These are phyloP conservation scores for Sylvicapra grimmia DNA, from an alignment of 2,113 vertebrate species.

Conservation along the genomic window DNA sequence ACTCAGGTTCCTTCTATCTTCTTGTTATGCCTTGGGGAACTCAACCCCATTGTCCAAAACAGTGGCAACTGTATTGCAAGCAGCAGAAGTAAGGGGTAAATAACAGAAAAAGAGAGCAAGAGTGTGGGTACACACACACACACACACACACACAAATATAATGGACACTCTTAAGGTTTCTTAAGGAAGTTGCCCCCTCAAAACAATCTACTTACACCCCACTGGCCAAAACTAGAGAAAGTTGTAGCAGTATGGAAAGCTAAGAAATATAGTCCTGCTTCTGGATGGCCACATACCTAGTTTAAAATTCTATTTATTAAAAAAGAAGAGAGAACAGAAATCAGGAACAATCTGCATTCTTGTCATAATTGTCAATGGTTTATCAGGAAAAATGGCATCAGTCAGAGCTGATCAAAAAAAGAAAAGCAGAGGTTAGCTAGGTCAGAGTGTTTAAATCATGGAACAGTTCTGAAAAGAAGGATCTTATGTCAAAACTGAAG, in stretches of 20 bases:
- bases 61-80: neutral
- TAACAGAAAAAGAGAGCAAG: neutral
- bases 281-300: neutral
- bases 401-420: neutral
- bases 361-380: neutral
- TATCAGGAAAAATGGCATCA: neutral
- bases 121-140: neutral
- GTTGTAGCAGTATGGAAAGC: neutral
- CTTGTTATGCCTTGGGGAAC: neutral
- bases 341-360: neutral
- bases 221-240: neutral
- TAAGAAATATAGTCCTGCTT: neutral
- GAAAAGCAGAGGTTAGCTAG: neutral
- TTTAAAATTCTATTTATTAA: neutral
- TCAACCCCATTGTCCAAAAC: neutral
- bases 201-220: neutral
- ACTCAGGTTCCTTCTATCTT: neutral
- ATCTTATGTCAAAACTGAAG: neutral
- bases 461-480: neutral
- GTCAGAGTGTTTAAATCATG: neutral
- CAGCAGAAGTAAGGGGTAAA: neutral
- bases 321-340: neutral
- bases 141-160: neutral
- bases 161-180: neutral
- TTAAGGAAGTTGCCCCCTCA: neutral